Conservation (phyloP, 2,888 invertebrate species). For the Bellardia pandia region DNA sequence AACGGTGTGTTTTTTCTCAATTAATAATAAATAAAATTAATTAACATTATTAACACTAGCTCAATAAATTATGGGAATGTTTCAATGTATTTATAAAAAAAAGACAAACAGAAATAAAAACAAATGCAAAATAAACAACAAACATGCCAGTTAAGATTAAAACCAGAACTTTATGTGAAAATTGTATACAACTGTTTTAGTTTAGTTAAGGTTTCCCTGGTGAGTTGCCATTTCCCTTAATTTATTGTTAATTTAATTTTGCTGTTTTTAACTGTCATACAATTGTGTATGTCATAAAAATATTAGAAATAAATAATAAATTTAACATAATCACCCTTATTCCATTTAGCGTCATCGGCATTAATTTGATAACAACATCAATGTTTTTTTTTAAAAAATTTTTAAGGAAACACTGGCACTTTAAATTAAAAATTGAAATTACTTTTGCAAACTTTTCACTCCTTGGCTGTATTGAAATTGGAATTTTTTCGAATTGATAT, state of each 20-base stretch:
- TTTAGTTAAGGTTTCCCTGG: conserved; percentile 17
- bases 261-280: background rate
- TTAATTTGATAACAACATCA: too few species aligned
- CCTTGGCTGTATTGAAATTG: too few species aligned
- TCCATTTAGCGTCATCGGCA: too few species aligned
- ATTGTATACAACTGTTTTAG: background rate
- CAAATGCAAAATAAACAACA: conserved; percentile 44
- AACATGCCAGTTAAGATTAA: conserved; percentile 63
- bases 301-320: background rate
- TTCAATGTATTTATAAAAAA: background rate
- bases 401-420: too few species aligned
- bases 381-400: too few species aligned
- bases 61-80: conserved; percentile 64
- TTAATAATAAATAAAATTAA: conserved; percentile 66
- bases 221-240: conserved; percentile 26
- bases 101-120: conserved; percentile 49
- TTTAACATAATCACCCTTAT: too few species aligned
- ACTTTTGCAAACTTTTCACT: too few species aligned
- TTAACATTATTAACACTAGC: conserved; percentile 72
- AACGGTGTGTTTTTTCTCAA: background rate
- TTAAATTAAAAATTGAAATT: too few species aligned
- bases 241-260: background rate
- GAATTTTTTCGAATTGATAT: too few species aligned
- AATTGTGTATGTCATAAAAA: background rate
- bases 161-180: conserved; percentile 20